A percentile compares a stretch with the other conserved stretches of the same genome.
These are phyloP conservation scores for Coreoperca whiteheadi DNA, from an alignment of 2,113 vertebrate species.

Conservation along the genomic window DNA sequence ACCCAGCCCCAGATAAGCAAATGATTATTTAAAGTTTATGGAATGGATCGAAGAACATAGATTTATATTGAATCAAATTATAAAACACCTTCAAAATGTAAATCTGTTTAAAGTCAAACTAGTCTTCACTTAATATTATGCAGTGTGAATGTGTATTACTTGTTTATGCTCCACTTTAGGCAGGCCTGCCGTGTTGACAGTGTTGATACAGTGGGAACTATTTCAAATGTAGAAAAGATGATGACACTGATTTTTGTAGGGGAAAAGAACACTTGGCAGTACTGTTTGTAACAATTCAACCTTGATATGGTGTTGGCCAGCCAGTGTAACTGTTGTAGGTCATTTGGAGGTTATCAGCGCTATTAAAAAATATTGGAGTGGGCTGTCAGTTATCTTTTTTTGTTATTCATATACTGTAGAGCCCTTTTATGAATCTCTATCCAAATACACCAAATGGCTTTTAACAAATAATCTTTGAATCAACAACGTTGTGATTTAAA, in stretches of 20 bases:
- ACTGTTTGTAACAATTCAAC: constrained; percentile 11
- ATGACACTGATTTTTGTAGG: neutral
- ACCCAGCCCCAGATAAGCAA: neutral
- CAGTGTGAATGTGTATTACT: neutral
- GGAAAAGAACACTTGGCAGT: no score
- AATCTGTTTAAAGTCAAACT: neutral
- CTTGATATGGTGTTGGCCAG: constrained; percentile 8
- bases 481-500: neutral
- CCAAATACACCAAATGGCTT: neutral
- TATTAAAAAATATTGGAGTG: neutral
- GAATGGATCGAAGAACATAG: neutral
- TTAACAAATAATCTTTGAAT: constrained; percentile 1
- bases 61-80: neutral
- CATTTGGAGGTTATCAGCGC: constrained; percentile 23
- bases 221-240: neutral
- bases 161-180: neutral
- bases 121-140: neutral
- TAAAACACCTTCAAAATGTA: neutral
- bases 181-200: neutral
- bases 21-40: neutral
- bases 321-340: neutral
- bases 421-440: neutral
- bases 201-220: neutral
- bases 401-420: neutral
- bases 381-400: neutral